Evolutionary conservation across 1,140 invertebrate genomes (phyloP), one percentile per base, ranked within the genome.

Genomic region (Hyles euphorbiae): DNA sequence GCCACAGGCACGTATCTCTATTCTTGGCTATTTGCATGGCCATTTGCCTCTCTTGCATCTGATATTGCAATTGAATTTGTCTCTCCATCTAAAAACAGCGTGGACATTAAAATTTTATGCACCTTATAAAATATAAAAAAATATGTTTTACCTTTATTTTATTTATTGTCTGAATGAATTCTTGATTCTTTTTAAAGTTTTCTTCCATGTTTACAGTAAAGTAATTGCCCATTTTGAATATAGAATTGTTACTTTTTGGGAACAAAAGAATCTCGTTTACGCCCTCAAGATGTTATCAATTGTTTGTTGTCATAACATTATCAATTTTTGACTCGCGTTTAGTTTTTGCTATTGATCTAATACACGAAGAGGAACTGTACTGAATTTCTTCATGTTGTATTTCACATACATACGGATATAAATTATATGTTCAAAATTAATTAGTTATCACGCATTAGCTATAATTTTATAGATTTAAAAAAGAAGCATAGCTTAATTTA

Each of bases 31-130:
- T 91, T 80, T 94, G 91, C 81, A 94, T 83, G 0, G 95, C 94
- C 77, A 92, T 90, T 81, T 94, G 91, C 58, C 94, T 83, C 81
- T 95, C 93, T 68, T 94, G 90, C 88, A 96, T 93, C 78, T 94
- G 93, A 86, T 94, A 94, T 76, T 94, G 93, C 91, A 96, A 91
- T 73, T 95, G 94, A 66, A 96, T 93, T 87, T 95, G 94, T 53
- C 78, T 74, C 56, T 88, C 82, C 72, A 82, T 83, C 76, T 83
- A 58, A 56, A 66, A 71, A 3, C n/a, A 48, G 7, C 2, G 12
- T 48, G 12, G 7, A 22, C n/a, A 48, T n/a, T 22, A 1, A 4
- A 11, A 11, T 11, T 48, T n/a, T 48, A n/a, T 5, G 2, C 1
- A 48, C 5, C 12, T 11, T 10, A 48, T 11, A 48, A 48, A 11